Evolutionary conservation across 1,140 invertebrate species (phyloP).

Genomic region (Lordiphosa collinella): DNA sequence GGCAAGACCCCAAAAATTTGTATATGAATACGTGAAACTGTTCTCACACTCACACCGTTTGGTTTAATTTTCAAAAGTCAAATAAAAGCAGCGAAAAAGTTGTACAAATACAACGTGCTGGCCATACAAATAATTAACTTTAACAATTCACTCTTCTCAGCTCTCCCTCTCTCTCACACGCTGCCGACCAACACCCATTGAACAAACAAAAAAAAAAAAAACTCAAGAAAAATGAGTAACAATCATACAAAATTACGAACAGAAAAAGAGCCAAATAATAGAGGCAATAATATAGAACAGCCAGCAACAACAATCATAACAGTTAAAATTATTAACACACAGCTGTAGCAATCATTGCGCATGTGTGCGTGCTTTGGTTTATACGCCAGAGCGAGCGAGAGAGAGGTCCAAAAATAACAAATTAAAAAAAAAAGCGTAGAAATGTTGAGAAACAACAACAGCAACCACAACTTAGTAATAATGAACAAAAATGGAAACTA

Average conservation of each 20-base stretch:
- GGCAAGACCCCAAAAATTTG: not conserved
- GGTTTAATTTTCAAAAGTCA: conserved; percentile 40
- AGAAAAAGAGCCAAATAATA: conserved; percentile 36
- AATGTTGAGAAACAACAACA: conserved; percentile 56
- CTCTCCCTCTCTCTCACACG: conserved; percentile 12
- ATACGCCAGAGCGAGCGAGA: conserved; percentile 51
- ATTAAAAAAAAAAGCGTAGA: conserved; percentile 36
- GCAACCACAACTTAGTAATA: conserved; percentile 49
- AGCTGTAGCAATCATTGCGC: conserved; percentile 49
- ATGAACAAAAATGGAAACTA: conserved; percentile 69
- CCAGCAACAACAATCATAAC: conserved; percentile 50
- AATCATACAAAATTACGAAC: conserved; percentile 25
- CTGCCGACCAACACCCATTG: conserved; percentile 51
- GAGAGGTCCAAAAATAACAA: conserved; percentile 14
- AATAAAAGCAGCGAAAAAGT: conserved; percentile 57
- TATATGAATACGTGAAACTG: conserved; percentile 1
- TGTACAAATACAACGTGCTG: conserved; percentile 69
- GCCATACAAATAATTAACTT: conserved; percentile 76
- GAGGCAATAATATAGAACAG: conserved; percentile 63
- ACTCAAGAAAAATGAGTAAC: conserved; percentile 30
- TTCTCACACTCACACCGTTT: conserved; percentile 16
- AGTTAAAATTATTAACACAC: conserved; percentile 67
- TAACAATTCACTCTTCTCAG: conserved; percentile 51
- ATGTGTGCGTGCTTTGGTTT: conserved; percentile 68
- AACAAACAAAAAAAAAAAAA: conserved; percentile 47